Evolutionary conservation across 2,888 invertebrate genomes (phyloP).

Genomic region (Ophraella communa): DNA sequence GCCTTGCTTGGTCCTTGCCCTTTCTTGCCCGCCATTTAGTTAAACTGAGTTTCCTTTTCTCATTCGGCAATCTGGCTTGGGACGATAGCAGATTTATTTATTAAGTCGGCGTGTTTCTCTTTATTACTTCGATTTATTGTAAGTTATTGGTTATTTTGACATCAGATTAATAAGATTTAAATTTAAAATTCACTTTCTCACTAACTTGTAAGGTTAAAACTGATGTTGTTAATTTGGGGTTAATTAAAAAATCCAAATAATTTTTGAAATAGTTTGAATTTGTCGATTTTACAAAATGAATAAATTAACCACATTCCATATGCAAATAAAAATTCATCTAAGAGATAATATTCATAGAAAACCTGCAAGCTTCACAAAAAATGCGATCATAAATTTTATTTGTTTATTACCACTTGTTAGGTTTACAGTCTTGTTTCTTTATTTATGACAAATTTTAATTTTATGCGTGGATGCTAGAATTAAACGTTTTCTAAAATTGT

Average conservation of each 20-base stretch:
- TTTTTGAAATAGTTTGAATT: too few species aligned
- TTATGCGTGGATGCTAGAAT: not conserved
- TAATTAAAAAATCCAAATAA: too few species aligned
- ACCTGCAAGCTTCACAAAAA: too few species aligned
- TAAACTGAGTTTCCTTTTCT: slow-evolving; percentile 38
- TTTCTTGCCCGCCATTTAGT: slow-evolving; percentile 44
- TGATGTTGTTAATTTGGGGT: too few species aligned
- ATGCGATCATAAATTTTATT: slow-evolving; percentile 10
- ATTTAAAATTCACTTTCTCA: not conserved
- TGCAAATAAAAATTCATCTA: slow-evolving; percentile 8
- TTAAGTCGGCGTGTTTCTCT: slow-evolving; percentile 24
- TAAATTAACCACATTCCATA: not conserved
- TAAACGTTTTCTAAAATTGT: not conserved
- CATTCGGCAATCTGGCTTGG: slow-evolving; percentile 27
- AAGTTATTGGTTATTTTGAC: not conserved
- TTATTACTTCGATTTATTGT: slow-evolving; percentile 19
- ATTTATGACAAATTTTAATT: slow-evolving; percentile 14
- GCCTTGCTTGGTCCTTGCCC: slow-evolving; percentile 36
- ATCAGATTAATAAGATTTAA: too few species aligned
- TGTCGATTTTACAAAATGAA: not conserved
- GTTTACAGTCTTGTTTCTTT: slow-evolving; percentile 4
- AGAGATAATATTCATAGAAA: too few species aligned
- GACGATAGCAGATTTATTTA: slow-evolving; percentile 29
- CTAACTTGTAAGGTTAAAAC: not conserved
- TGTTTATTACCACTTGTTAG: slow-evolving; percentile 10